Percentiles rank a stretch among this genome's conserved stretches.
phyloP scores from a whole-genome alignment of 2,113 vertebrate genomes.

The Sorex araneus region DNA sequence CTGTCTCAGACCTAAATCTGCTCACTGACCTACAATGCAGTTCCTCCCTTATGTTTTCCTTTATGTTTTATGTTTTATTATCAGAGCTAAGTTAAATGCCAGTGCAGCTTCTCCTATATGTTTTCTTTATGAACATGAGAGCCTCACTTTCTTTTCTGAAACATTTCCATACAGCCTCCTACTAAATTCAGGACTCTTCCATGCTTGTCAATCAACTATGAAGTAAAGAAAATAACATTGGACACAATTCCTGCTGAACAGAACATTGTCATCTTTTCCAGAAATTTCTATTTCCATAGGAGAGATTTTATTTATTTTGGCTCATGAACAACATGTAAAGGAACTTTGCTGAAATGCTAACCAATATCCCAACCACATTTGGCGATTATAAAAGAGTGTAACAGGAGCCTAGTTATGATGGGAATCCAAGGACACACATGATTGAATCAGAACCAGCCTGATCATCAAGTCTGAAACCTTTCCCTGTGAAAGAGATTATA shows the following conservation, averaged over 20 bases:
- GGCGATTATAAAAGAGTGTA: slow-evolving; percentile 31
- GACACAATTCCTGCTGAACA: not conserved
- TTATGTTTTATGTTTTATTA: not conserved
- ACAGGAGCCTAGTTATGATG: not conserved
- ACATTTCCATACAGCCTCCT: not conserved
- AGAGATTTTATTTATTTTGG: slow-evolving; percentile 68
- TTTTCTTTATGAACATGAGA: not conserved
- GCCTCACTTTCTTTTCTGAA: not conserved
- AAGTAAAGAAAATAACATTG: slow-evolving; percentile 30
- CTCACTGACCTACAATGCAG: not conserved
- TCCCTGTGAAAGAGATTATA: slow-evolving; percentile 37
- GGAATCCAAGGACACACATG: slow-evolving; percentile 15
- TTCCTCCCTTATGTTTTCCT: not conserved
- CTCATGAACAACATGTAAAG: not conserved
- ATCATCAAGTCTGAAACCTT: slow-evolving; percentile 42
- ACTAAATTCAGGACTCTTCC: not conserved
- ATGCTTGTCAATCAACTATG: not conserved
- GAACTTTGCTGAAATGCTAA: not conserved
- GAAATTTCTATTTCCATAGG: slow-evolving; percentile 50
- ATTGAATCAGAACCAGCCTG: slow-evolving; percentile 27
- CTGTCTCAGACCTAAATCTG: not conserved
- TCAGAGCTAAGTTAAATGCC: no score
- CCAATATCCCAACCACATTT: not conserved
- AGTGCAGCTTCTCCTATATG: no score
- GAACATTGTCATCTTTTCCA: slow-evolving; percentile 39